Evolutionary conservation across 2,797 vertebrate genomes (phyloP), one percentile per base, ranked within the genome.

Genomic region (Benthosema pterotum): DNA sequence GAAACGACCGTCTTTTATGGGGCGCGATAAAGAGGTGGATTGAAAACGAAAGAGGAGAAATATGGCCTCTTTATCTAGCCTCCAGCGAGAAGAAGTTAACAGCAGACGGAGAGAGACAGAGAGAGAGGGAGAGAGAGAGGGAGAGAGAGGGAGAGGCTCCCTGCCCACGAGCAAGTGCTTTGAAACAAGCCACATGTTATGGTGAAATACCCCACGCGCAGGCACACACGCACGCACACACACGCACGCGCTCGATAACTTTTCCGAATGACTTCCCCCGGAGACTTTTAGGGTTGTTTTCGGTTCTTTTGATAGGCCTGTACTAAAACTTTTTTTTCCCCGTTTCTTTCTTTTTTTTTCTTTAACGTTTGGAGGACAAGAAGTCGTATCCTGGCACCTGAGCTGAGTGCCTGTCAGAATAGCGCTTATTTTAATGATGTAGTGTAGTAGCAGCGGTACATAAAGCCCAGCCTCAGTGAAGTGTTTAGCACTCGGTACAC

Each of bases 141-240:
- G 22, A 43, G 57, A 48, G 56, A 46, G 12, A 46, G 42, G 14
- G 74, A 67, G 61, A 65, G 77, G 75, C 79, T 54, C 47, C 0
- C 67, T 57, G 79, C 83, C 80, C 72, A 76, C 67, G 74, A 81
- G 83, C 82, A 82, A 78, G 83, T 84, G 81, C 77, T 83, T 77
- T 65, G 17, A 84, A 84, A 78, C 80, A 77, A 81, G 67, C 47
- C 17, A 68, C 71, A 72, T 69, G 78, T 85, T 75, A 78, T 54
- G 82, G 70, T n/a, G 48, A 67, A 81, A 70, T 71, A 74, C 65
- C 72, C 74, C 28, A 32, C 28, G 4, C 28, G 7, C 28, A 7
- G 3, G 9, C 32, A 38, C 32, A 38, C 32, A 38, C 32, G 9
- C 32, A 9, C 32, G 9, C 32, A 9, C 32, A 38, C 32, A 9